These are phyloP conservation scores for Holocentrus rufus DNA, from an alignment of 2,797 vertebrate species.

Conservation along the genomic window DNA sequence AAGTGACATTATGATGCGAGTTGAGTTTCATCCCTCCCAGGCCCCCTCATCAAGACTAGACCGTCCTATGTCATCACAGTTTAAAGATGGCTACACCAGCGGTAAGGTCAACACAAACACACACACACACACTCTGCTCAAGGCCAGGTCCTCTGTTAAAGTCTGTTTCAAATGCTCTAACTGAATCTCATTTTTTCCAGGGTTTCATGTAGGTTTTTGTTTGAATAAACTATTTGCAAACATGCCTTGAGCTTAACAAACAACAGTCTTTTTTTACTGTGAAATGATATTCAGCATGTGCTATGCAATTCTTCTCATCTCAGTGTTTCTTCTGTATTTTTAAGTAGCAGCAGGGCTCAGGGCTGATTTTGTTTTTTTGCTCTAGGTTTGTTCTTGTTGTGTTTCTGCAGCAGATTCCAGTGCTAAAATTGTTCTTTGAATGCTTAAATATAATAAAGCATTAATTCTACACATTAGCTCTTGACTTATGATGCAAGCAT, in stretches of 20 bases:
- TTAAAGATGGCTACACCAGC: slow-evolving; percentile 89
- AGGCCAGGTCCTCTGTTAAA: too few relatives aligned
- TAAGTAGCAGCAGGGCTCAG: not conserved
- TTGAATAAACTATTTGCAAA: not conserved
- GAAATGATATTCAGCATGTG: too few relatives aligned
- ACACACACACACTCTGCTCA: not conserved
- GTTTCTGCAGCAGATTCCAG: too few relatives aligned
- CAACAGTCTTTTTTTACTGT: not conserved
- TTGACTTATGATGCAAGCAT: too few relatives aligned
- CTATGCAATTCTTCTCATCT: not conserved
- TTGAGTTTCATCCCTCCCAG: slow-evolving; percentile 73
- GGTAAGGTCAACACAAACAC: slow-evolving; percentile 79
- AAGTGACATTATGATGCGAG: not conserved
- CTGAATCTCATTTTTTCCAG: too few relatives aligned
- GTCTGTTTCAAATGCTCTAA: too few relatives aligned
- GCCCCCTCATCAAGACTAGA: slow-evolving; percentile 74
- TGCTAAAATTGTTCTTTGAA: too few relatives aligned
- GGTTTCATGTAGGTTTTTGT: not conserved
- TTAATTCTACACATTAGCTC: too few relatives aligned
- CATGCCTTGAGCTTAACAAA: not conserved
- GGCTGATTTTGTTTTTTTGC: not conserved
- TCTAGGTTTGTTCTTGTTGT: not conserved
- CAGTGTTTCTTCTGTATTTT: not conserved
- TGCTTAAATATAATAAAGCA: too few relatives aligned
- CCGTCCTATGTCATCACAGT: slow-evolving; percentile 73